Conservation (phyloP, 2,888 invertebrate species). For the Ditylenchus weischeri region DNA sequence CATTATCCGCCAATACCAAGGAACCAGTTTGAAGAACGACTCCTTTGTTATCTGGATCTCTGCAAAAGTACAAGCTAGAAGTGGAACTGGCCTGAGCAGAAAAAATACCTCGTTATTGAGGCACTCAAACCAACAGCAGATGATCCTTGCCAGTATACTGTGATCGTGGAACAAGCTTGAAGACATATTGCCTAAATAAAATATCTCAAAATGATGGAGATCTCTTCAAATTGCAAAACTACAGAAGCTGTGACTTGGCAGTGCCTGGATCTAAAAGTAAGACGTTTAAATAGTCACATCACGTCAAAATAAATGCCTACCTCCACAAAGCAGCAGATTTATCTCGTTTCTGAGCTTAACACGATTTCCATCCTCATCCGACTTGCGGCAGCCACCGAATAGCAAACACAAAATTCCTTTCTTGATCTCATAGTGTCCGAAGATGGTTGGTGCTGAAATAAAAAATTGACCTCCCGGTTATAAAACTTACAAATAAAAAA, state of each 20-base stretch:
- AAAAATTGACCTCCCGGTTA: background rate
- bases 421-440: constrained; percentile 95
- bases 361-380: constrained; percentile 42
- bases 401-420: constrained; percentile 90
- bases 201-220: too few species aligned
- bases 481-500: constrained; percentile 13
- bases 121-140: too few species aligned
- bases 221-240: too few species aligned
- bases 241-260: too few species aligned
- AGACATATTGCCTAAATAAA: constrained; percentile 71
- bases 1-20: too few species aligned
- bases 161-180: constrained; percentile 87
- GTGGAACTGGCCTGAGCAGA: too few species aligned
- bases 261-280: constrained; percentile 80
- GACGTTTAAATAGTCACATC: constrained; percentile 75
- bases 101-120: too few species aligned
- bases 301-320: constrained; percentile 65
- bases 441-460: constrained; percentile 82
- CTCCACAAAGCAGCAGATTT: constrained; percentile 20
- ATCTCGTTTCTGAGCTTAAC: constrained; percentile 48
- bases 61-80: too few species aligned
- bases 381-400: constrained; percentile 90
- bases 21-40: too few species aligned
- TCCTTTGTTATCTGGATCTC: too few species aligned
- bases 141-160: constrained; percentile 94